Conservation (phyloP, 2,113 vertebrate species). For the Datnioides undecimradiatus region DNA sequence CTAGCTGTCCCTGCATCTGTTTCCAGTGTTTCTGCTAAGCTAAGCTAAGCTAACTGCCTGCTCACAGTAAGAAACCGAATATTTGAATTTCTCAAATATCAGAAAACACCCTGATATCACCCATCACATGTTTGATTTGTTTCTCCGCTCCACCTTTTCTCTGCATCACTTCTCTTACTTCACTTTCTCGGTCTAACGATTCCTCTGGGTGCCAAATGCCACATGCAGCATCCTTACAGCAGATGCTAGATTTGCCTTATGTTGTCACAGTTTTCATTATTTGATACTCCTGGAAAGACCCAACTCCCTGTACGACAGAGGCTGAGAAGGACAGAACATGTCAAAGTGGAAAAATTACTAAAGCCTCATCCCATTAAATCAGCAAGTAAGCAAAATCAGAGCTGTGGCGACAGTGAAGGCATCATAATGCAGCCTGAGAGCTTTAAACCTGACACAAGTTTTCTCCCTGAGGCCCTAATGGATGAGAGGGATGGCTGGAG, state of each 20-base stretch:
- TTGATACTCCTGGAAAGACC: background rate
- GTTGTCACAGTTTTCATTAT: background rate
- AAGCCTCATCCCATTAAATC: conserved; percentile 7
- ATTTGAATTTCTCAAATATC: background rate
- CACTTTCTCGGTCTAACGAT: too few species aligned
- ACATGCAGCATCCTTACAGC: too few species aligned
- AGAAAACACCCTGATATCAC: too few species aligned
- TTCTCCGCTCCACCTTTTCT: background rate
- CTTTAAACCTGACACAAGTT: conserved; percentile 28
- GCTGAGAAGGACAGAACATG: background rate
- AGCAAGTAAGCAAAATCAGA: conserved; percentile 22
- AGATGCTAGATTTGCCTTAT: background rate
- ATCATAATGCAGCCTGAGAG: conserved; percentile 20
- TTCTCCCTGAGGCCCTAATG: conserved; percentile 34
- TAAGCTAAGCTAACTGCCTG: too few species aligned
- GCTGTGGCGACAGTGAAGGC: background rate
- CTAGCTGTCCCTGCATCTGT: too few species aligned
- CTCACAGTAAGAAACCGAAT: background rate
- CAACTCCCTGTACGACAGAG: background rate
- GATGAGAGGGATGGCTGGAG: conserved; percentile 26
- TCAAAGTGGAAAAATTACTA: background rate
- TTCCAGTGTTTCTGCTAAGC: background rate
- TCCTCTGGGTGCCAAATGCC: background rate
- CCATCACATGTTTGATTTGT: background rate
- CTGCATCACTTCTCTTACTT: background rate